Evolutionary conservation across 2,113 vertebrate genomes (phyloP), one percentile per base, ranked within the genome.

Genomic region (Lasiurus borealis): DNA sequence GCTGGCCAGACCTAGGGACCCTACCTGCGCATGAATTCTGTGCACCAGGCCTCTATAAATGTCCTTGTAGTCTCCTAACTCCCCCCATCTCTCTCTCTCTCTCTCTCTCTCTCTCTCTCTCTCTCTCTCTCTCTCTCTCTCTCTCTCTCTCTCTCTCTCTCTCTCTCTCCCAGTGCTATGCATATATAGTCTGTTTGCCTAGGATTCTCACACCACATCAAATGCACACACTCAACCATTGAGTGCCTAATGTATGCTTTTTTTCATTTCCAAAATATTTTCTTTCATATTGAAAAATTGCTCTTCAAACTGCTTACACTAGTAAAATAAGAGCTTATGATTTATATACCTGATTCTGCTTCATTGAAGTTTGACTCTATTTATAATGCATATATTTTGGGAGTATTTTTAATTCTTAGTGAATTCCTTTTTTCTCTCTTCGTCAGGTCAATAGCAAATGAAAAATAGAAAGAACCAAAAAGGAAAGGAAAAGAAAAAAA

Each of bases 251-350:
- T 83, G 62, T 90, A 88, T 34, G 25, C 90, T 95, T 92, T 85
- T 82, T 95, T 92, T 95, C 85, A 95, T 90, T 96, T 92, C 93
- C 72, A 93, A 91, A 92, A 95, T 66, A 46, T 6, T 52, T 57
- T 75, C 78, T 80, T 92, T 92, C 64, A 80, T 91, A 80, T 46
- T 92, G 96, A 96, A 85, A 89, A 96, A 73, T 54, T 64, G 69
- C 68, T 88, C 52, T 48, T 85, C 19, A 52, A 90, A 95, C n/a
- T 90, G 85, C 90, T 97, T 95, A 93, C 64, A 81, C 85, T 76
- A 80, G 78, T 92, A 90, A 97, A 96, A 94, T 83, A 78, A 92
- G 59, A 69, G 92, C 19, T 48, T 85, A 90, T 95, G 88, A 97
- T 62, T 92, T 91, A 95, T 85, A 92, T 8, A 54, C 69, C 54